Conservation (phyloP, 2,888 invertebrate genomes). For the Eurois occulta region DNA sequence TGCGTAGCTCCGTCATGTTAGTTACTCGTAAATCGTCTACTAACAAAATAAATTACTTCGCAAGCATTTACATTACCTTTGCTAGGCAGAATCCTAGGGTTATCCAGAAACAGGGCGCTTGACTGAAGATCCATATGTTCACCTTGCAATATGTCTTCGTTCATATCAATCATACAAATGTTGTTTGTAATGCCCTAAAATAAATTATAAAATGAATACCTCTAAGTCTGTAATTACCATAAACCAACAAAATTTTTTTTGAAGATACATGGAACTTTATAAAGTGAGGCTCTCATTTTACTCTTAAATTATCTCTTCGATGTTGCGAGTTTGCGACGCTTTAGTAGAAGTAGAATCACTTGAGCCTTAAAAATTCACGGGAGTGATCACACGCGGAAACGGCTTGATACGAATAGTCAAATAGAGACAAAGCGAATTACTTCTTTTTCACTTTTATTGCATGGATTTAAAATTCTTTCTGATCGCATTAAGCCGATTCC, state of each 20-base stretch:
- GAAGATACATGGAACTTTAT: background rate
- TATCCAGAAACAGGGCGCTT: conserved; percentile 93
- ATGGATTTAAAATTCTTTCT: background rate
- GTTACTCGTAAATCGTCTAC: background rate
- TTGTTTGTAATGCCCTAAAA: conserved; percentile 89
- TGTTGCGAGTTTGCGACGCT: too few relatives aligned
- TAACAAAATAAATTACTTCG: background rate
- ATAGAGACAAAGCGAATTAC: background rate
- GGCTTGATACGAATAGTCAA: background rate
- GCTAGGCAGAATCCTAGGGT: conserved; percentile 92
- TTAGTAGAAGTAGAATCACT: background rate
- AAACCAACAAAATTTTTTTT: background rate
- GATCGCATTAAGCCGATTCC: background rate
- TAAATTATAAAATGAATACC: conserved; percentile 9
- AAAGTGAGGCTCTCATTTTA: background rate
- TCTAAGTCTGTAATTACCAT: background rate
- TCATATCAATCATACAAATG: conserved; percentile 93
- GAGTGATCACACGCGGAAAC: background rate
- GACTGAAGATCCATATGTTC: conserved; percentile 95
- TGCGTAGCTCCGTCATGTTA: background rate
- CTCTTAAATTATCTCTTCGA: background rate
- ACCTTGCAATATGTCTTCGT: conserved; percentile 93
- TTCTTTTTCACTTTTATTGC: background rate
- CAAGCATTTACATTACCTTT: conserved; percentile 64
- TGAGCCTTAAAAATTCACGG: background rate